Evolutionary conservation across 2,797 vertebrate genomes (phyloP).

Genomic region (Pterois miles): DNA sequence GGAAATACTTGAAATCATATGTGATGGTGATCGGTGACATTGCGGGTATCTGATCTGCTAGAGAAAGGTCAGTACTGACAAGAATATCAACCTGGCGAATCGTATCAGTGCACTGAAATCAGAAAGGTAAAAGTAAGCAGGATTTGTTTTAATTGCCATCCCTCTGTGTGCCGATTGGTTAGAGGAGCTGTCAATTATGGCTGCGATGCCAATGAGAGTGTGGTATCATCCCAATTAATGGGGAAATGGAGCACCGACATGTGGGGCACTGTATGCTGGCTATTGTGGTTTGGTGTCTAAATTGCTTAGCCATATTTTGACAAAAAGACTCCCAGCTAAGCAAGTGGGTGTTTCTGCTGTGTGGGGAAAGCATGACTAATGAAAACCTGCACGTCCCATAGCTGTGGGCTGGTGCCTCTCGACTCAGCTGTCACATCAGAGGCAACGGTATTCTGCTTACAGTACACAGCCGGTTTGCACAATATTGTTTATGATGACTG

Average conservation of each 20-base stretch:
- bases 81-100: not conserved
- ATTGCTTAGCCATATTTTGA: slow-evolving; percentile 16
- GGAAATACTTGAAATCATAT: too few relatives aligned
- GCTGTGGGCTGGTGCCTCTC: not conserved
- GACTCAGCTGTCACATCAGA: slow-evolving; percentile 36
- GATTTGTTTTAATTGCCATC: not conserved
- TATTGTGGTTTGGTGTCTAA: not conserved
- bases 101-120: not conserved
- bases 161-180: not conserved
- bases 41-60: not conserved
- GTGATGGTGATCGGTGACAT: not conserved
- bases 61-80: not conserved
- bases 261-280: not conserved
- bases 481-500: slow-evolving; percentile 24
- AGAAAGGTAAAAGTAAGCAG: not conserved
- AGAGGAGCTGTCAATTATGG: not conserved
- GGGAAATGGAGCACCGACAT: not conserved
- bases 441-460: slow-evolving; percentile 11
- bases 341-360: not conserved
- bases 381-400: slow-evolving; percentile 18
- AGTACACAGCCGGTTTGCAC: slow-evolving; percentile 2
- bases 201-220: not conserved
- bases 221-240: not conserved
- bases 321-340: not conserved
- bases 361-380: slow-evolving; percentile 27